Evolutionary conservation across 2,113 vertebrate species (phyloP).

Genomic region (Eclectus roratus): DNA sequence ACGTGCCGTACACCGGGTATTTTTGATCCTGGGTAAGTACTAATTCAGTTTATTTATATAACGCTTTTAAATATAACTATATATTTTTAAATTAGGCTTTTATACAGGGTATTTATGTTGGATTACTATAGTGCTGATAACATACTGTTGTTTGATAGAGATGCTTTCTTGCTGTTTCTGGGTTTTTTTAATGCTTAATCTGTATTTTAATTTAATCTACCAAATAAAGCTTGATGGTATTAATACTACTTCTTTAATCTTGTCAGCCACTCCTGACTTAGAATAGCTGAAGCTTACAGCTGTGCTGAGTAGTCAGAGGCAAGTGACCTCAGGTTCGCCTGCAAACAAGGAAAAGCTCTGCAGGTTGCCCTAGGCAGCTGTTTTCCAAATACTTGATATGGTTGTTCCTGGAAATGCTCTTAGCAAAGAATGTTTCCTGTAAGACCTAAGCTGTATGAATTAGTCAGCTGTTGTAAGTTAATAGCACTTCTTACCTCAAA

Average conservation of each 20-base stretch:
- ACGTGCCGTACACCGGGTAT: conserved; percentile 89
- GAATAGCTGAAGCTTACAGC: background rate
- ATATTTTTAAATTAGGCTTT: background rate
- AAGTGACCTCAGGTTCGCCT: background rate
- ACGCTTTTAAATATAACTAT: background rate
- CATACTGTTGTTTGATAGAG: background rate
- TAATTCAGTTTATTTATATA: background rate
- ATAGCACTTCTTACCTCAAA: background rate
- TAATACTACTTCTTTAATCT: background rate
- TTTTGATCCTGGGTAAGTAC: conserved; percentile 81
- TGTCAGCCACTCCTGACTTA: background rate
- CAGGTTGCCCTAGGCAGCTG: background rate
- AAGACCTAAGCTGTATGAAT: background rate
- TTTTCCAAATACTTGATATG: background rate
- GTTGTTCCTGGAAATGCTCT: background rate
- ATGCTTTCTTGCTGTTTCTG: background rate
- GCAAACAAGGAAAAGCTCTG: background rate
- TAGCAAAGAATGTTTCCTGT: background rate
- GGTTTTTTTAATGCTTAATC: background rate
- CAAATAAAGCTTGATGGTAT: background rate
- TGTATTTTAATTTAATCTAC: background rate
- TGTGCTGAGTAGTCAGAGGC: background rate
- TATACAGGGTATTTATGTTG: background rate
- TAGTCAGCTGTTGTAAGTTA: background rate
- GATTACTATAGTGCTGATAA: background rate